Conservation (phyloP, 2,113 vertebrate genomes). For the Callithrix jacchus region DNA sequence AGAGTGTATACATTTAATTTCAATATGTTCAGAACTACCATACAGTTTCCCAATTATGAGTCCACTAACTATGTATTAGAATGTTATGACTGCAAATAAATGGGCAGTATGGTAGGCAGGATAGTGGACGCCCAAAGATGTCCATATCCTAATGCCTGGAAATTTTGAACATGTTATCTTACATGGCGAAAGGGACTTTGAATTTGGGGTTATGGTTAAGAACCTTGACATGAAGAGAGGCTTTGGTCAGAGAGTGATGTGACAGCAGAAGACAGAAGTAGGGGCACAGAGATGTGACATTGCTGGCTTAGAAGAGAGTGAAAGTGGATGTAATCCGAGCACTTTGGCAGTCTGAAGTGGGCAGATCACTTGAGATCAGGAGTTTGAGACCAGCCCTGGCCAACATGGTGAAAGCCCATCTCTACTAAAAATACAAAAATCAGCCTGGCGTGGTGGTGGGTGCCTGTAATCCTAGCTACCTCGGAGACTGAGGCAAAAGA, state of each 20-base stretch:
- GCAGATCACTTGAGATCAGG: no score
- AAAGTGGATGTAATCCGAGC: background rate
- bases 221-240: background rate
- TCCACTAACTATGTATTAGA: background rate
- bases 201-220: background rate
- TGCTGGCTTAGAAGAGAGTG: background rate
- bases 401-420: no score
- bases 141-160: background rate
- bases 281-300: background rate
- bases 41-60: background rate
- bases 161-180: background rate
- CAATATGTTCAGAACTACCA: background rate
- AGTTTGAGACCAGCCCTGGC: no score
- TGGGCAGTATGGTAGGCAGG: background rate
- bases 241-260: background rate
- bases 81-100: background rate
- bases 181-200: background rate
- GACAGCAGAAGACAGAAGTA: background rate
- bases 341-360: no score
- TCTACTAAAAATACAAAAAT: no score
- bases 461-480: no score
- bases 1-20: background rate
- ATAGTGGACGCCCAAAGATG: background rate
- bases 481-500: no score
- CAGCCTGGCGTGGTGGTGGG: no score